Evolutionary conservation across 2,888 invertebrate species (phyloP).

Genomic region (Caradrina kadenii): DNA sequence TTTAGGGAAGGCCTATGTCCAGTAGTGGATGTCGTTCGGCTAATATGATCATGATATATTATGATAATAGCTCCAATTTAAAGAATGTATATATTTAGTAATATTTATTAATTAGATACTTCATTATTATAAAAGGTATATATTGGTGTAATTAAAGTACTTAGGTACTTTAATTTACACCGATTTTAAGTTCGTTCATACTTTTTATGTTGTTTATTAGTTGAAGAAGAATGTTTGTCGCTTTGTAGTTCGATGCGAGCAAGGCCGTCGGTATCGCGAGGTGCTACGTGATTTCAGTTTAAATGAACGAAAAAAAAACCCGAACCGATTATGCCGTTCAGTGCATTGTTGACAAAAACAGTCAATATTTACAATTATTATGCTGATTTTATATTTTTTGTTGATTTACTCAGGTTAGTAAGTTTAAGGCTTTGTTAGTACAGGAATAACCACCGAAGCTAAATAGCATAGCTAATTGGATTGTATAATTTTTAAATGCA

Average conservation of each 20-base stretch:
- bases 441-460: constrained; percentile 9
- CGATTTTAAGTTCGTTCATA: not conserved
- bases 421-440: constrained; percentile 16
- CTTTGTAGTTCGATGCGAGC: constrained; percentile 28
- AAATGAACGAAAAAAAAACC: constrained; percentile 56
- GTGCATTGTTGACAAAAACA: constrained; percentile 52
- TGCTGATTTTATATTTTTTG: constrained; percentile 29
- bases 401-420: constrained; percentile 6
- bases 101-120: no score
- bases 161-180: not conserved
- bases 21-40: no score
- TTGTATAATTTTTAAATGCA: no score
- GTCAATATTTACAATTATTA: constrained; percentile 41
- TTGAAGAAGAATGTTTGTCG: constrained; percentile 25
- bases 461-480: no score
- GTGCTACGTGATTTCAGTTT: constrained; percentile 53
- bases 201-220: constrained; percentile 3
- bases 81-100: not conserved
- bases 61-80: not conserved
- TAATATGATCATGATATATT: no score
- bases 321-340: constrained; percentile 39
- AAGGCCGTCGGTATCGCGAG: constrained; percentile 45
- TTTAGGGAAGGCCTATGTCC: no score
- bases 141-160: no score
- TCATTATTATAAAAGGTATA: no score